phyloP scores from a whole-genome alignment of 2,797 vertebrate species.

The Valencia hispanica region DNA sequence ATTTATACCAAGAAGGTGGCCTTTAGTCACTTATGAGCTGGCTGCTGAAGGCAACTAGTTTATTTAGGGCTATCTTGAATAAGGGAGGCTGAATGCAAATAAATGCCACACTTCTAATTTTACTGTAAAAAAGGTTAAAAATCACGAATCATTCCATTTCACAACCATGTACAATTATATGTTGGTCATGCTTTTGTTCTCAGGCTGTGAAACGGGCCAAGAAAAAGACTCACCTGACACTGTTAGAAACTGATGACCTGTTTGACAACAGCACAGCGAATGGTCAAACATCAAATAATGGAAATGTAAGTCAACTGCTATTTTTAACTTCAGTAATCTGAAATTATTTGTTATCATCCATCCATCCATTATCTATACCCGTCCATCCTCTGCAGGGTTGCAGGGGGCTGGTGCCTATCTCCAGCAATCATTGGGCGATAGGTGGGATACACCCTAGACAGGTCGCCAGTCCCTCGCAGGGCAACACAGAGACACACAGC shows the following conservation, averaged over 20 bases:
- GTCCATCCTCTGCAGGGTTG: no score
- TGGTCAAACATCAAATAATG: slow-evolving; percentile 10
- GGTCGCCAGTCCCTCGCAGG: no score
- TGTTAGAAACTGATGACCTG: not conserved
- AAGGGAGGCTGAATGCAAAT: not conserved
- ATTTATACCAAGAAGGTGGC: not conserved
- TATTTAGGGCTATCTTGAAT: not conserved
- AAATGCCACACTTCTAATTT: not conserved
- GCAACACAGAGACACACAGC: no score
- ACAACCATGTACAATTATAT: not conserved
- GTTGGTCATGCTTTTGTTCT: slow-evolving; percentile 22
- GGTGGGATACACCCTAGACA: no score
- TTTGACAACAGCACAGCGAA: not conserved
- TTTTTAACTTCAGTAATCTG: not conserved
- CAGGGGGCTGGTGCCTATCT: no score
- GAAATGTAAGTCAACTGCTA: slow-evolving; percentile 27
- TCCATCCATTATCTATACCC: no score
- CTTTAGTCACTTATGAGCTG: not conserved
- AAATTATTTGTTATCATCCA: not conserved
- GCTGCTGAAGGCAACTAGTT: not conserved
- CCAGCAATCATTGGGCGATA: no score
- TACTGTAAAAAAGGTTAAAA: not conserved
- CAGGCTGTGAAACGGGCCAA: slow-evolving; percentile 67
- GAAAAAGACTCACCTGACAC: slow-evolving; percentile 35
- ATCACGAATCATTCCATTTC: not conserved